A percentile compares a stretch with the other conserved stretches of the same genome.
Evolutionary conservation across 2,113 vertebrate species (phyloP).

Genomic region (Sturnus vulgaris): DNA sequence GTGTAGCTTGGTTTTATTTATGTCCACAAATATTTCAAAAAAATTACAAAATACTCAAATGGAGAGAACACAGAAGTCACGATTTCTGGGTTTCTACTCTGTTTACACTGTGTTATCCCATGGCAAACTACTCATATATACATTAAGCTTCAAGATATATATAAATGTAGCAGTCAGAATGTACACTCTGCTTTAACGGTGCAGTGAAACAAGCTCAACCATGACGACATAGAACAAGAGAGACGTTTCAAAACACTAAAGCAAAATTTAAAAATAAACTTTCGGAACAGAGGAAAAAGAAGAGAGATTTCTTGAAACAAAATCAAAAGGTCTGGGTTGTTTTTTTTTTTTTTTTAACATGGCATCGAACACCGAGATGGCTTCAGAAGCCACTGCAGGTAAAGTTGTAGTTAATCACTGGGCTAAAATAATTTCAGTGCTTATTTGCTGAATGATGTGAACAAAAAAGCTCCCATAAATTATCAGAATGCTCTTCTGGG

Average conservation of each 20-base stretch:
- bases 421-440: slow-evolving; percentile 1
- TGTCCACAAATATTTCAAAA: slow-evolving; percentile 99
- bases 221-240: slow-evolving; percentile 95
- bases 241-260: slow-evolving; percentile 84
- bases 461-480: background rate
- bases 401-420: slow-evolving; percentile 22
- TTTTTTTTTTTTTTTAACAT: background rate
- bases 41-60: slow-evolving; percentile 99
- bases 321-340: slow-evolving; percentile 21
- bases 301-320: slow-evolving; percentile 43
- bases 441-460: background rate
- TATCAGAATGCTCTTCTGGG: background rate
- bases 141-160: slow-evolving; percentile 99
- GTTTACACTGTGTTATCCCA: slow-evolving; percentile 99
- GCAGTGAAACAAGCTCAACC: slow-evolving; percentile 91
- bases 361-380: slow-evolving; percentile 42
- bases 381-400: slow-evolving; percentile 27
- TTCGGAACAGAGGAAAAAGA: background rate
- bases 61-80: slow-evolving; percentile 99
- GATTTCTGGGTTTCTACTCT: slow-evolving; percentile 98
- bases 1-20: slow-evolving; percentile 99
- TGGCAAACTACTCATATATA: slow-evolving; percentile 99
- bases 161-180: slow-evolving; percentile 97
- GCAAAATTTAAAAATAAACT: slow-evolving; percentile 60
- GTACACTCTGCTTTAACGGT: slow-evolving; percentile 89